These are phyloP conservation scores for Drosophila ambigua DNA, from an alignment of 1,140 invertebrate genomes.

Conservation along the genomic window DNA sequence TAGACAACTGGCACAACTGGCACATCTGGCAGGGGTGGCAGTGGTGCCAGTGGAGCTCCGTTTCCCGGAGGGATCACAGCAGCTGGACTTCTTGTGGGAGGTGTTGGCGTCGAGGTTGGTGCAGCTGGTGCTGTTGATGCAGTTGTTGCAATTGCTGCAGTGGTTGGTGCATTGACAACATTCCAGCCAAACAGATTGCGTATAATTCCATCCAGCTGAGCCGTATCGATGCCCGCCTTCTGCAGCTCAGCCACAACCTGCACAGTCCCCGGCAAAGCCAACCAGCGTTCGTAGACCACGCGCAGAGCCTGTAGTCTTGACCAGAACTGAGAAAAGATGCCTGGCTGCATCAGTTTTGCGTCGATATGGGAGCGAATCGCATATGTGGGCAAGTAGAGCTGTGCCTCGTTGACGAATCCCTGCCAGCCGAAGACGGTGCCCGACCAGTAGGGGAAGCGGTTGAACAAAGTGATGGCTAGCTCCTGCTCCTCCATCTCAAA, in stretches of 20 bases:
- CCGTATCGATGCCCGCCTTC: constrained; percentile 58
- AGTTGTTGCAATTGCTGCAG: constrained; percentile 6
- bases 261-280: constrained; percentile 48
- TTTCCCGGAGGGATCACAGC: constrained; percentile 50
- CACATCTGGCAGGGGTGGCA: background rate
- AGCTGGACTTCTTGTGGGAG: constrained; percentile 41
- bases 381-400: constrained; percentile 63
- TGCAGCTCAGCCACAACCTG: constrained; percentile 55
- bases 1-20: constrained; percentile 6
- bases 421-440: constrained; percentile 69
- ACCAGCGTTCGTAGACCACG: constrained; percentile 69
- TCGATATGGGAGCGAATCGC: constrained; percentile 60
- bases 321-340: constrained; percentile 73
- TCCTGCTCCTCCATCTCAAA: constrained; percentile 64
- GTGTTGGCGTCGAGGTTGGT: background rate
- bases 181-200: constrained; percentile 69
- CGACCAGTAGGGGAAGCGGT: constrained; percentile 69
- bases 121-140: background rate
- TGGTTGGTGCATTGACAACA: constrained; percentile 38
- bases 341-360: constrained; percentile 57
- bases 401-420: constrained; percentile 72
- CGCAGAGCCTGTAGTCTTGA: constrained; percentile 44
- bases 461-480: constrained; percentile 54
- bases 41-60: constrained; percentile 5
- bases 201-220: constrained; percentile 59